phyloP scores from a whole-genome alignment of 2,797 vertebrate genomes.

The Propithecus perrieri region DNA sequence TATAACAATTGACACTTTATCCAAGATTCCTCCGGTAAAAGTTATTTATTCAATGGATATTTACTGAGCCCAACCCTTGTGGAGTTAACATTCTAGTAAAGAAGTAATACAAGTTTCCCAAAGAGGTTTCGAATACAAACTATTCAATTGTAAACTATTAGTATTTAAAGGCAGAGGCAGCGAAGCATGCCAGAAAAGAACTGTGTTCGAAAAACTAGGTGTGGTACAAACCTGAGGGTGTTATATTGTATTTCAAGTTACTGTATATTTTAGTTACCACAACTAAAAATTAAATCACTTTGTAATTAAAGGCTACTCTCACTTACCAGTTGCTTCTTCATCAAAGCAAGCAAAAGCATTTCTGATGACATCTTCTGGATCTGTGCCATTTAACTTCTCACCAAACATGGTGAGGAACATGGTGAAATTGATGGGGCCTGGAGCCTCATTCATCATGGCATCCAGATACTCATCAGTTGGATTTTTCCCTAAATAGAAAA shows the following conservation, averaged over 20 bases:
- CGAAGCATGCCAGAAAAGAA: background rate
- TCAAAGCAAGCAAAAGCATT: slow-evolving; percentile 98
- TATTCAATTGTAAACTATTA: background rate
- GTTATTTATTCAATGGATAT: background rate
- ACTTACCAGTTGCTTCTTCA: slow-evolving; percentile 96
- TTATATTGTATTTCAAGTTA: background rate
- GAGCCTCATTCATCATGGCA: slow-evolving; percentile 97
- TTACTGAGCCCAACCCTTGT: background rate
- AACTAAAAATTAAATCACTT: slow-evolving; percentile 8
- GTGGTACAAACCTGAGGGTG: background rate
- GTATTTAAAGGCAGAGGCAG: background rate
- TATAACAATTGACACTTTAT: background rate
- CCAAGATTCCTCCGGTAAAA: background rate
- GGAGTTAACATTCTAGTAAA: background rate
- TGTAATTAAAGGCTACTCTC: background rate
- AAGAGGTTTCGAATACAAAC: background rate
- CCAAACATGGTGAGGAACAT: slow-evolving; percentile 99
- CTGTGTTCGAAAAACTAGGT: background rate
- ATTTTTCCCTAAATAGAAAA: slow-evolving; percentile 91
- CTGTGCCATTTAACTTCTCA: slow-evolving; percentile 97
- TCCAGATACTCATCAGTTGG: slow-evolving; percentile 96
- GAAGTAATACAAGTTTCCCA: background rate
- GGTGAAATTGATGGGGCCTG: slow-evolving; percentile 94
- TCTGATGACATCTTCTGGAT: slow-evolving; percentile 96
- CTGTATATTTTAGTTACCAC: background rate